These are phyloP conservation scores for Brachionus plicatilis DNA, from an alignment of 1,140 invertebrate genomes.

Conservation along the genomic window DNA sequence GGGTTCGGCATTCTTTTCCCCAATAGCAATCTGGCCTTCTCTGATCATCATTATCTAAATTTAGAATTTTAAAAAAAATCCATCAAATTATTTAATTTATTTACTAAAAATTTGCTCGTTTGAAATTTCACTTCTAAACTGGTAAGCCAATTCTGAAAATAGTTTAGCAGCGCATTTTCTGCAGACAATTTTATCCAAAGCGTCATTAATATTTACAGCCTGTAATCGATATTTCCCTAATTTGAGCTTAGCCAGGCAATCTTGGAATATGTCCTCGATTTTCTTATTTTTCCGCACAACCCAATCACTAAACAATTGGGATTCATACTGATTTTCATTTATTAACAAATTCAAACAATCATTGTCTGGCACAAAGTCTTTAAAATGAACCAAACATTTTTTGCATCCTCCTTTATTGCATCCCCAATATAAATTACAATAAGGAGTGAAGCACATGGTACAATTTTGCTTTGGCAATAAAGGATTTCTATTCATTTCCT, in stretches of 20 bases:
- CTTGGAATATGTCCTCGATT: constrained; percentile 46
- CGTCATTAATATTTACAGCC: not conserved
- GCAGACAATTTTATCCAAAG: constrained; percentile 44
- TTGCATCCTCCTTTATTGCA: constrained; percentile 49
- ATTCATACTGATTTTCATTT: constrained; percentile 50
- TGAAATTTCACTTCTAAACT: constrained; percentile 48
- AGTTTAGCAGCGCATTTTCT: constrained; percentile 48
- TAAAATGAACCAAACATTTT: constrained; percentile 49
- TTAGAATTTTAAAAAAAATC: not conserved
- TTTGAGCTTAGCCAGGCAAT: constrained; percentile 45
- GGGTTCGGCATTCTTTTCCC: constrained; percentile 52
- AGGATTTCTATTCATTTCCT: not conserved
- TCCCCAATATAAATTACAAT: constrained; percentile 53
- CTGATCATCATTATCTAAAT: not conserved
- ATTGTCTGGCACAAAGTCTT: constrained; percentile 50
- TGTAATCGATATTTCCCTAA: constrained; percentile 44
- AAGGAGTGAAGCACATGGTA: constrained; percentile 47
- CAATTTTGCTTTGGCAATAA: constrained; percentile 46
- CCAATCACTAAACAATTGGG: constrained; percentile 50
- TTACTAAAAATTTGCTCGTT: constrained; percentile 46
- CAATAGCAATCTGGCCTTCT: constrained; percentile 49
- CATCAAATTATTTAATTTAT: not conserved
- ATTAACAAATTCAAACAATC: constrained; percentile 46
- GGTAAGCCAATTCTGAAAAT: constrained; percentile 50
- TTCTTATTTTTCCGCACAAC: constrained; percentile 45